Evolutionary conservation across 1,140 invertebrate genomes (phyloP), one percentile per base, ranked within the genome.

Genomic region (Laupala kohalensis): DNA sequence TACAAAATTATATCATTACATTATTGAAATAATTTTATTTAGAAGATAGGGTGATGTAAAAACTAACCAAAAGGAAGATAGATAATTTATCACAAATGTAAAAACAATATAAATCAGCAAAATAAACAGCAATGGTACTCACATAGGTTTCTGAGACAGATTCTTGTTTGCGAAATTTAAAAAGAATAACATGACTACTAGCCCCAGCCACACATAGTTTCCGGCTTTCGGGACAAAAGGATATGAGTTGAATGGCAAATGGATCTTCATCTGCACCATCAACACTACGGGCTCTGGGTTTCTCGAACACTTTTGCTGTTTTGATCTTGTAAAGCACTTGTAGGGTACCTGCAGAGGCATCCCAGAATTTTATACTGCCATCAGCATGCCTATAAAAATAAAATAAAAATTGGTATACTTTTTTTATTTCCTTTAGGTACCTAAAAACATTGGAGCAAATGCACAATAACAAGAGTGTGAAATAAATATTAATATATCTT

Each of bases 281-380:
- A 78, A 78, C 74, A 74, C 76, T 80, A 72, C 79, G 78, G 15
- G 79, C 74, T 73, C 78, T 81, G 62, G 86, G 85, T 78, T 90
- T 89, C 80, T 97, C 92, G 84, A 97, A 97, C 69, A 96, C 87
- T 79, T 97, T 97, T 70, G 93, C 92, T 77, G 95, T 97, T 85
- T 98, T 99, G 77, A 99, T 83, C 87, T 98, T 98, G 84, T 99
- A 99, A 76, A 99, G 86, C 73, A 98, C 91, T 84, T 96, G 94
- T 15, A 99, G 84, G 30, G 91, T 92, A 64, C 93, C 92, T 69
- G 94, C 92, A 74, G 94, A 96, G 9, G 95, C 94, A 82, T 99
- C 96, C 96, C 96, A 99, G 83, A 98, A 98, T 81, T 97, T 97
- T 73, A 98, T 86, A 77, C 92, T 96, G 64, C 96, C 96, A 83